A percentile compares a stretch with the other conserved stretches of the same genome.
Evolutionary conservation across 1,140 invertebrate species (phyloP).

Genomic region (Monochamus saltuarius): DNA sequence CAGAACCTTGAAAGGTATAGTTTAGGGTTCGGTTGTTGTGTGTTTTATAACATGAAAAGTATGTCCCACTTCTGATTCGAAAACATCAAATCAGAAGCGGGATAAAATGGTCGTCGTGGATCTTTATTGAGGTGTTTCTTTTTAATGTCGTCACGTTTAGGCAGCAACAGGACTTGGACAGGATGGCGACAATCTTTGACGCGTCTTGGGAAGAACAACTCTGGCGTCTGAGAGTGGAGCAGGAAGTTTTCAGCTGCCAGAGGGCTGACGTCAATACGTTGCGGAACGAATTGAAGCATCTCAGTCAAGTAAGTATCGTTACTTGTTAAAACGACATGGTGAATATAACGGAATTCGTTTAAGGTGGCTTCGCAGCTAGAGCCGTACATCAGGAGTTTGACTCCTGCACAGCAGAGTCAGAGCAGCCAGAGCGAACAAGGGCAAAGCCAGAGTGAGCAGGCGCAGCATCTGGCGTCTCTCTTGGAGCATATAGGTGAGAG

Average conservation of each 20-base stretch:
- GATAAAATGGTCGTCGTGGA: no score
- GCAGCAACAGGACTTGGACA: conserved; percentile 65
- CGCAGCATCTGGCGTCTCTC: conserved; percentile 58
- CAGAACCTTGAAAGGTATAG: conserved; percentile 58
- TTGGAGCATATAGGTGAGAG: conserved; percentile 58
- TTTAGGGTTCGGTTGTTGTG: no score
- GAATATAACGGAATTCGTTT: neutral
- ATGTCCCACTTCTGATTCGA: neutral
- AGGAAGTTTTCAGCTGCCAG: conserved; percentile 62
- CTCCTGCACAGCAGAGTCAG: conserved; percentile 50
- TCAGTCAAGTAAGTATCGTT: conserved; percentile 55
- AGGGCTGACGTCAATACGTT: conserved; percentile 67
- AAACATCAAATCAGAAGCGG: neutral
- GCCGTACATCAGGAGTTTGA: conserved; percentile 63
- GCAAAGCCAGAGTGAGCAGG: conserved; percentile 32
- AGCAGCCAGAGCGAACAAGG: conserved; percentile 43
- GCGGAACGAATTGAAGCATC: conserved; percentile 66
- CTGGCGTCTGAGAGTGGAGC: conserved; percentile 67
- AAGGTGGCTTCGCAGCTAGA: conserved; percentile 63
- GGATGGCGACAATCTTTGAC: conserved; percentile 63
- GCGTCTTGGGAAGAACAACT: conserved; percentile 69
- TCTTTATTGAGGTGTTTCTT: no score
- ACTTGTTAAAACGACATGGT: neutral
- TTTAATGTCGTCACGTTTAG: conserved; percentile 31
- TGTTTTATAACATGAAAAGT: no score